Percentiles rank a stretch among this genome's conserved stretches.
Conservation (phyloP, 2,797 vertebrate species). For the Siniperca undulata region DNA sequence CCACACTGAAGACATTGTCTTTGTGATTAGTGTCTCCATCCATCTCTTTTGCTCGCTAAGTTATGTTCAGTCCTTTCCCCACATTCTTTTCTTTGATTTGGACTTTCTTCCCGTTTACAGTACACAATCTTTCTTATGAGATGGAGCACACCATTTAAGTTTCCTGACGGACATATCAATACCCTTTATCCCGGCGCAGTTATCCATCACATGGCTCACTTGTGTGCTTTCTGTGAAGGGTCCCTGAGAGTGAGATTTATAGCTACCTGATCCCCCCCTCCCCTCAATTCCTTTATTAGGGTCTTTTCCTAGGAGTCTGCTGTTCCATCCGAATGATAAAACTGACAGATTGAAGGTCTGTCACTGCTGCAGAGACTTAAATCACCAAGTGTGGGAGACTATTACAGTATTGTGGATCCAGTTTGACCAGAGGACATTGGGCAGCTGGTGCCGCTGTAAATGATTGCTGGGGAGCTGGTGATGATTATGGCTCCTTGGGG, state of each 20-base stretch:
- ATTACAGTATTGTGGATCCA: constrained; percentile 67
- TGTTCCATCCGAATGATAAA: constrained; percentile 67
- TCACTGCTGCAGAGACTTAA: constrained; percentile 60
- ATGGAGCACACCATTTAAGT: constrained; percentile 47
- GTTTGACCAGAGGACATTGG: constrained; percentile 72
- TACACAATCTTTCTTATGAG: constrained; percentile 48
- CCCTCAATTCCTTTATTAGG: constrained; percentile 48
- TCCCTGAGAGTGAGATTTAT: constrained; percentile 75
- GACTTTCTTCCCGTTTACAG: constrained; percentile 24
- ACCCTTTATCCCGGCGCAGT: constrained; percentile 51
- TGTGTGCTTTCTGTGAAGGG: constrained; percentile 57
- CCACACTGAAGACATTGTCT: background rate
- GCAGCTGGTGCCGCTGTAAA: constrained; percentile 73
- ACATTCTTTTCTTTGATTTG: background rate
- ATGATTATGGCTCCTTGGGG: constrained; percentile 72
- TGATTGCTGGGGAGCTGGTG: constrained; percentile 59
- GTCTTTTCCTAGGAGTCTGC: constrained; percentile 43
- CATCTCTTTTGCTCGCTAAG: constrained; percentile 8
- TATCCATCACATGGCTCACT: constrained; percentile 64
- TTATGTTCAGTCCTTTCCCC: background rate
- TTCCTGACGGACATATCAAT: constrained; percentile 69
- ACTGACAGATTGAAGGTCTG: constrained; percentile 69
- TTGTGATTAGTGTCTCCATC: background rate
- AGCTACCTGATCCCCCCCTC: constrained; percentile 34
- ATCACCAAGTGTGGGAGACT: constrained; percentile 68